A percentile compares a stretch with the other conserved stretches of the same genome.
Conservation (phyloP, 2,888 invertebrate species). For the Hermaeophaga mercurialis region DNA sequence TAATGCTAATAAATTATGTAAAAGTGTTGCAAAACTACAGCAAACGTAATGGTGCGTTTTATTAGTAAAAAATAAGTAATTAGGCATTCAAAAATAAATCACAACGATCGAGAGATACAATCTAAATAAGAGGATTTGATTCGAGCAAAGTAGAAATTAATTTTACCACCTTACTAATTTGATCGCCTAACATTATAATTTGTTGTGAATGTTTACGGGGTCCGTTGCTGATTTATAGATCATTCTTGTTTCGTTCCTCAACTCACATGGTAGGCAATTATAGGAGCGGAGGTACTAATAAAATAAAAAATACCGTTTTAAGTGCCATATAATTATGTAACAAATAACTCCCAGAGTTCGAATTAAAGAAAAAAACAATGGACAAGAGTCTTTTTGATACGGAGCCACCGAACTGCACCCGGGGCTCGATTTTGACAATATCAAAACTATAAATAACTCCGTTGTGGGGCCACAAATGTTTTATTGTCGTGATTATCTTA, state of each 20-base stretch:
- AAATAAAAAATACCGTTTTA: slow-evolving; percentile 43
- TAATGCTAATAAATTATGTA: too few species aligned
- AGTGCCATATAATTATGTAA: slow-evolving; percentile 46
- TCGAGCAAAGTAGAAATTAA: slow-evolving; percentile 33
- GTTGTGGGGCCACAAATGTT: slow-evolving; percentile 48
- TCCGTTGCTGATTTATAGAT: slow-evolving; percentile 36
- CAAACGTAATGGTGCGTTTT: too few species aligned
- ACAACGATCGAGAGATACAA: slow-evolving; percentile 26
- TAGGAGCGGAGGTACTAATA: slow-evolving; percentile 41
- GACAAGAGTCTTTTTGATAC: slow-evolving; percentile 28
- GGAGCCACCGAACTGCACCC: slow-evolving; percentile 46
- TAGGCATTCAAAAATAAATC: slow-evolving; percentile 27
- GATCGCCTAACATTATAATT: slow-evolving; percentile 31
- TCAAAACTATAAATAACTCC: slow-evolving; percentile 52
- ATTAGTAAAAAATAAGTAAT: slow-evolving; percentile 27
- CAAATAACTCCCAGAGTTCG: slow-evolving; percentile 42
- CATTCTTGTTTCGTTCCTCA: slow-evolving; percentile 35
- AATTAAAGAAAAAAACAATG: slow-evolving; percentile 38
- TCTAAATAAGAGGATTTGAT: slow-evolving; percentile 29
- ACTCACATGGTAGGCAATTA: slow-evolving; percentile 39
- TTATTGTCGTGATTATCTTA: slow-evolving; percentile 56
- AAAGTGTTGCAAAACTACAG: too few species aligned
- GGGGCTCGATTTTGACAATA: slow-evolving; percentile 52
- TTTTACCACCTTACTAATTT: slow-evolving; percentile 32
- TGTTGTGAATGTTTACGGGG: slow-evolving; percentile 29